Evolutionary conservation across 2,113 vertebrate species (phyloP).

Genomic region (Chrysochloris asiatica): DNA sequence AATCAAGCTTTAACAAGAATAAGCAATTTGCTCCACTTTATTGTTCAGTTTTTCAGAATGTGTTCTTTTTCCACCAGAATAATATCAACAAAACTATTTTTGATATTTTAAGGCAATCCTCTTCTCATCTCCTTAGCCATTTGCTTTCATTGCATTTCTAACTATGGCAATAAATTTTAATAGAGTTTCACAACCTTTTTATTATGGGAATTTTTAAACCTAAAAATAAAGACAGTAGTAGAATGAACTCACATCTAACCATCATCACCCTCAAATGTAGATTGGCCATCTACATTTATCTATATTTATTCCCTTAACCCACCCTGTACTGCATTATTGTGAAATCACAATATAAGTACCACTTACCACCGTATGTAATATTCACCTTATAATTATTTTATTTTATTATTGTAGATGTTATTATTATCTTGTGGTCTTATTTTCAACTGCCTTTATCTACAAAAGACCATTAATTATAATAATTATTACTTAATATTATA

Average conservation of each 20-base stretch:
- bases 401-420: too few species aligned
- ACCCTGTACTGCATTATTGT: background rate
- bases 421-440: too few species aligned
- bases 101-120: background rate
- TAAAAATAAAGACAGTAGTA: background rate
- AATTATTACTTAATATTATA: background rate
- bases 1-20: background rate
- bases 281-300: background rate
- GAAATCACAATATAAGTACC: background rate
- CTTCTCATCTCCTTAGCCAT: background rate
- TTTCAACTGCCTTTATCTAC: too few species aligned
- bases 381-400: too few species aligned
- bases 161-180: background rate
- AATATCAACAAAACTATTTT: slow-evolving; percentile 16
- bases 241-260: background rate
- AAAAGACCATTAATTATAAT: too few species aligned
- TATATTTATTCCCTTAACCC: background rate
- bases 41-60: background rate
- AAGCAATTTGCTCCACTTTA: background rate
- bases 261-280: background rate
- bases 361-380: too few species aligned
- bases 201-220: background rate
- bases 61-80: background rate
- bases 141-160: too few species aligned
- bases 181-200: too few species aligned